Evolutionary conservation across 2,113 vertebrate species (phyloP).

Genomic region (Zosterops borbonicus): DNA sequence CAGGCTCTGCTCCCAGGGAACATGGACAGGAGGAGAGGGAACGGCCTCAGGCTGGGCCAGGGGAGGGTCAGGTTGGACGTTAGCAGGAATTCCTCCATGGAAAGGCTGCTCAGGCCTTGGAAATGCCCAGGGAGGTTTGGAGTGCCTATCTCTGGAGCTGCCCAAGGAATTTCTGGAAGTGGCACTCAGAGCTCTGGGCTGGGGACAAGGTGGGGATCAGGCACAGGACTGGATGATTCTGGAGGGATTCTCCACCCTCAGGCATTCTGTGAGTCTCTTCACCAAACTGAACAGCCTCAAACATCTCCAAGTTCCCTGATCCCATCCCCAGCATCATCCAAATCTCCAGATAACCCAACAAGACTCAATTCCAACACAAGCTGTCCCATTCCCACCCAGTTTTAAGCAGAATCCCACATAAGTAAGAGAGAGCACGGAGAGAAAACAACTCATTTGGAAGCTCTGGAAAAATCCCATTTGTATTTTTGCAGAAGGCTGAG

Average conservation of each 20-base stretch:
- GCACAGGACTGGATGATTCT: not conserved
- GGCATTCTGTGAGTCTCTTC: not conserved
- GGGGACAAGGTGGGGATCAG: not conserved
- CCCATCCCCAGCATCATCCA: not conserved
- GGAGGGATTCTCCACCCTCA: not conserved
- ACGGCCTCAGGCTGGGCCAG: not conserved
- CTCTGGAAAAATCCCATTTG: not conserved
- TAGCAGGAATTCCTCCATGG: not conserved
- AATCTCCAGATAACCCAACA: not conserved
- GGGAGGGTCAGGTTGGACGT: accelerated
- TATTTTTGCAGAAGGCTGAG: not conserved
- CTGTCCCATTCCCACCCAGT: not conserved
- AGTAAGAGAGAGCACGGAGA: accelerated
- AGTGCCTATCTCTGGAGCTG: not conserved
- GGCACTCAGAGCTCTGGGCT: not conserved
- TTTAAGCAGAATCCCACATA: accelerated
- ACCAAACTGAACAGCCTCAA: not conserved
- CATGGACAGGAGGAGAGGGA: not conserved
- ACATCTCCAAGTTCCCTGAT: not conserved
- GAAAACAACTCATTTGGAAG: not conserved
- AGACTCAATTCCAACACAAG: not conserved
- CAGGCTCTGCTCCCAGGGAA: not conserved
- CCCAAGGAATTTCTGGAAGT: not conserved
- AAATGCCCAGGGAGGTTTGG: not conserved
- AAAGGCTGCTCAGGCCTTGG: not conserved